These are phyloP conservation scores for Brachionus manjavacas DNA, from an alignment of 1,140 invertebrate species.

Conservation along the genomic window DNA sequence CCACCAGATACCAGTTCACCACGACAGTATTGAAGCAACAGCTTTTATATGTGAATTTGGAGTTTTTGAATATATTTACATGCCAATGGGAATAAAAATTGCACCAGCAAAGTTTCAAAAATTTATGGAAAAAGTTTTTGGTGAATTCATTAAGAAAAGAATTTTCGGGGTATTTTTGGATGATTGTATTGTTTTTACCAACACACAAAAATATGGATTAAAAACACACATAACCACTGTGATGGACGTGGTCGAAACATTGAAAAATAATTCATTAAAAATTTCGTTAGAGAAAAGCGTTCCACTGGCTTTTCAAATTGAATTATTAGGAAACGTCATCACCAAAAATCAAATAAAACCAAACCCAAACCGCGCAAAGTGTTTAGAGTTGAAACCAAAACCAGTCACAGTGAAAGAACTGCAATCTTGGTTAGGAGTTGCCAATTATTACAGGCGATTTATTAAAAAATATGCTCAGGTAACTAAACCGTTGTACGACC, in stretches of 20 bases:
- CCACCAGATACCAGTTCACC: background rate
- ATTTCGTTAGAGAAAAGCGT: background rate
- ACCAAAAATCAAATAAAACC: background rate
- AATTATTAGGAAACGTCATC: background rate
- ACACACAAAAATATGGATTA: slow-evolving; percentile 19
- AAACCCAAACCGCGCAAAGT: background rate
- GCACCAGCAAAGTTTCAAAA: background rate
- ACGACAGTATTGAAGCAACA: background rate
- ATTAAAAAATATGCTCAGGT: slow-evolving; percentile 46
- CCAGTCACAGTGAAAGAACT: slow-evolving; percentile 27
- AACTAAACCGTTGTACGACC: slow-evolving; percentile 44
- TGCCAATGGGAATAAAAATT: background rate
- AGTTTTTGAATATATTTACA: background rate
- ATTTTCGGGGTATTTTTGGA: background rate
- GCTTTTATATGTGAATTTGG: background rate
- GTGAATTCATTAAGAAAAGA: background rate
- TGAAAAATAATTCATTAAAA: background rate
- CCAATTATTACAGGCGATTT: slow-evolving; percentile 48
- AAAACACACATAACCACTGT: background rate
- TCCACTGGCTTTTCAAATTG: background rate
- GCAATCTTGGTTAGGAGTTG: slow-evolving; percentile 48
- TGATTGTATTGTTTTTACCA: slow-evolving; percentile 1
- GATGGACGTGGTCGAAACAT: background rate
- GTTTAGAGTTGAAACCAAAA: background rate
- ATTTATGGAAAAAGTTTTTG: background rate